Percentiles rank a stretch among this genome's conserved stretches.
Evolutionary conservation across 2,888 invertebrate species (phyloP).

Genomic region (Lottia scabra): DNA sequence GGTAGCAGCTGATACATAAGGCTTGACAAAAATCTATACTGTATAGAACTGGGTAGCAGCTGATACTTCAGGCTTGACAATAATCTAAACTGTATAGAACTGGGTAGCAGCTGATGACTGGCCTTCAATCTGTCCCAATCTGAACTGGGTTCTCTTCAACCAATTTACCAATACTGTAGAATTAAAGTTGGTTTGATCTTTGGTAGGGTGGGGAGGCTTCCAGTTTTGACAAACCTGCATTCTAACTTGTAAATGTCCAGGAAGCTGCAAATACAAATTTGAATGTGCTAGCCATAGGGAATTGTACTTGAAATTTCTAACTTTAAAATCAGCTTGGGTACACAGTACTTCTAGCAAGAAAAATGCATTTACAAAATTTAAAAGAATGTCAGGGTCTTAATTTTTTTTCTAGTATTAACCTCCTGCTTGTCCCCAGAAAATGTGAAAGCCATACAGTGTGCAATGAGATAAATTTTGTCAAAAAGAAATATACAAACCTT

Average conservation of each 20-base stretch:
- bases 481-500: conserved; percentile 73
- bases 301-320: too few species aligned
- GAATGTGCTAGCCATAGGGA: too few species aligned
- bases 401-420: too few species aligned
- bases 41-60: conserved; percentile 87
- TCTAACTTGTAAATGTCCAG: conserved; percentile 87
- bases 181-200: conserved; percentile 67
- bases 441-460: too few species aligned
- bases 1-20: conserved; percentile 79
- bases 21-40: conserved; percentile 34
- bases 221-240: conserved; percentile 90
- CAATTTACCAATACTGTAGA: conserved; percentile 75
- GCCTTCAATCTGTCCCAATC: conserved; percentile 97
- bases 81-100: conserved; percentile 74
- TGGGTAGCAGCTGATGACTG: conserved; percentile 93
- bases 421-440: too few species aligned
- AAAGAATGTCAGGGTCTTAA: too few species aligned
- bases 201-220: conserved; percentile 73
- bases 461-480: neutral
- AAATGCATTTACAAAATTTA: too few species aligned
- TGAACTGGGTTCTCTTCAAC: conserved; percentile 93
- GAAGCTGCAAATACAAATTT: conserved; percentile 75
- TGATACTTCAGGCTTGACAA: conserved; percentile 68
- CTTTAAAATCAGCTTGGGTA: too few species aligned
- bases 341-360: too few species aligned